Evolutionary conservation across 2,113 vertebrate species (phyloP).

Genomic region (Sinocyclocheilus anshuiensis): DNA sequence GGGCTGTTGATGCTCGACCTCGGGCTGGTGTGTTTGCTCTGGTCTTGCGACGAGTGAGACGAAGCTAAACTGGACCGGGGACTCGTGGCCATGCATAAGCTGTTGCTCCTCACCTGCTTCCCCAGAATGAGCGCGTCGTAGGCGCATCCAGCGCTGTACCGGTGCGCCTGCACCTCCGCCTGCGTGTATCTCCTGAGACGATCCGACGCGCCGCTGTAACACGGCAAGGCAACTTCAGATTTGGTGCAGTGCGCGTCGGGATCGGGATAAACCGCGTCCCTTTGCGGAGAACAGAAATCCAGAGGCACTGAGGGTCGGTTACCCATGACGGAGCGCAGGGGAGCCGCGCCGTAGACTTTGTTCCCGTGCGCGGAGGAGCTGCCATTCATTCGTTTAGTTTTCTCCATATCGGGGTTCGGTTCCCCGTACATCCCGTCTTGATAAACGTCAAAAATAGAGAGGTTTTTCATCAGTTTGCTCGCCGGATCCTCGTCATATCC

Average conservation of each 20-base stretch:
- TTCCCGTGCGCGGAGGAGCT: slow-evolving; percentile 71
- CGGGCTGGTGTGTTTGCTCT: no score
- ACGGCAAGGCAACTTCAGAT: slow-evolving; percentile 85
- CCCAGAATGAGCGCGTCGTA: slow-evolving; percentile 74
- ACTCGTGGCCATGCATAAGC: no score
- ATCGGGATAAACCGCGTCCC: slow-evolving; percentile 70
- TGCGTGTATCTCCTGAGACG: slow-evolving; percentile 80
- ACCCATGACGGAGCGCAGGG: slow-evolving; percentile 74
- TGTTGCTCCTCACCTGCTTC: slow-evolving; percentile 63
- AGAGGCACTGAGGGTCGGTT: slow-evolving; percentile 66
- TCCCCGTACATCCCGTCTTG: slow-evolving; percentile 74
- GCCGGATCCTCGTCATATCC: slow-evolving; percentile 82
- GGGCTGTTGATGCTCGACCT: no score
- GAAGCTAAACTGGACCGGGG: no score
- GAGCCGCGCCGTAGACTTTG: slow-evolving; percentile 76
- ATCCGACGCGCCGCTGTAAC: slow-evolving; percentile 81
- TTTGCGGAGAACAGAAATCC: slow-evolving; percentile 74
- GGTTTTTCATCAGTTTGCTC: slow-evolving; percentile 83
- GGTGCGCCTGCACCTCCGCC: slow-evolving; percentile 79
- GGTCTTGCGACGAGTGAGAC: no score
- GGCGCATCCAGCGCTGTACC: slow-evolving; percentile 77
- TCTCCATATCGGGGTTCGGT: slow-evolving; percentile 72
- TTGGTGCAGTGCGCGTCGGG: slow-evolving; percentile 76
- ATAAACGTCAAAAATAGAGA: slow-evolving; percentile 78
- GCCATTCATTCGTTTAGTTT: slow-evolving; percentile 77